These are phyloP conservation scores for Thymelicus lineola DNA, from an alignment of 2,888 invertebrate species.

Conservation along the genomic window DNA sequence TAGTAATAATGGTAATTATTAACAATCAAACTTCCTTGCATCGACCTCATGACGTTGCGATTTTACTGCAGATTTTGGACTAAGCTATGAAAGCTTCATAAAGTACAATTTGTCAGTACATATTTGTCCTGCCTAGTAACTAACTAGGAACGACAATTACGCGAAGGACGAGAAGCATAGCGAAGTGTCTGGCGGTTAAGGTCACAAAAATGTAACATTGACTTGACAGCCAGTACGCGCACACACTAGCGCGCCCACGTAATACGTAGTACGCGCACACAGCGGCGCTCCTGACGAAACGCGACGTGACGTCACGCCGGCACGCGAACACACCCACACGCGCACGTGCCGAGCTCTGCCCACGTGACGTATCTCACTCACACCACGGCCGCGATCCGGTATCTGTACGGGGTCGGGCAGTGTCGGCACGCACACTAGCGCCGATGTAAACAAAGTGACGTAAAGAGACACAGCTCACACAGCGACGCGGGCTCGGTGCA, in stretches of 20 bases:
- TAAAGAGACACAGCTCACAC: conserved; percentile 74
- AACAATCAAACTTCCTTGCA: too few relatives aligned
- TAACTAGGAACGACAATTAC: conserved; percentile 46
- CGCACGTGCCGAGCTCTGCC: conserved; percentile 59
- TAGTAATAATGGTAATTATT: too few relatives aligned
- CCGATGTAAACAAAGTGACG: conserved; percentile 82
- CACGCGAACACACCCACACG: conserved; percentile 82
- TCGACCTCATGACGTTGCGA: too few relatives aligned
- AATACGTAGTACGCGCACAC: conserved; percentile 56
- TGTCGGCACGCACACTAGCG: conserved; percentile 48
- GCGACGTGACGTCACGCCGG: conserved; percentile 73
- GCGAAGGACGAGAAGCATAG: conserved; percentile 65
- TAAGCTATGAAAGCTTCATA: too few relatives aligned
- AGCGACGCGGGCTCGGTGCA: conserved; percentile 45
- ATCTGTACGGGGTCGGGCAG: conserved; percentile 2
- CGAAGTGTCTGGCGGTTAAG: conserved; percentile 75
- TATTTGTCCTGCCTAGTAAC: conserved; percentile 2
- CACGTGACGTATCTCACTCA: conserved; percentile 64
- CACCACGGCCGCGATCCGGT: conserved; percentile 39
- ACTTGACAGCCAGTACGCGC: conserved; percentile 59
- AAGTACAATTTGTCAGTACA: not conserved
- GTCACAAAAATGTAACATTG: conserved; percentile 84
- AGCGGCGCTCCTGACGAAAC: conserved; percentile 51
- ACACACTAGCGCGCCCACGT: conserved; percentile 43
- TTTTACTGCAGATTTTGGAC: too few relatives aligned